A percentile compares a stretch with the other conserved stretches of the same genome.
phyloP scores from a whole-genome alignment of 2,888 invertebrate species.

The Amphipyra tragopoginis region DNA sequence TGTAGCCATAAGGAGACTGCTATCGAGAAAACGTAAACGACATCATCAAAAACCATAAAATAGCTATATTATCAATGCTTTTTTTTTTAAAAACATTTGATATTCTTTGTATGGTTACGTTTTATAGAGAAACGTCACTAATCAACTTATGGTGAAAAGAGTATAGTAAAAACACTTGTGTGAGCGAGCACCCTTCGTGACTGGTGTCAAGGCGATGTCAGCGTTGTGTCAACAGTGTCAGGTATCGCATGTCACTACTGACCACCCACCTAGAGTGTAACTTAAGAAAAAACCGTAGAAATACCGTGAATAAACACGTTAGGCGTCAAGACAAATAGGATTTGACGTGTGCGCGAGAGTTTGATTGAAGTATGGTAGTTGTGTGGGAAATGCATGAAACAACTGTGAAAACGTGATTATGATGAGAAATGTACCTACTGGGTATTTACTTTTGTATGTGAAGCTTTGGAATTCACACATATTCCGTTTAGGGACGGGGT shows the following conservation, averaged over 20 bases:
- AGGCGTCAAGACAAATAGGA: slow-evolving; percentile 30
- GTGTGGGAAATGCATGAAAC: slow-evolving; percentile 33
- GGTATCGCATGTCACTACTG: slow-evolving; percentile 64
- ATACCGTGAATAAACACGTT: slow-evolving; percentile 21
- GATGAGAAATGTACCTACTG: slow-evolving; percentile 22
- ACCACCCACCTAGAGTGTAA: slow-evolving; percentile 64
- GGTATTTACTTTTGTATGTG: background rate
- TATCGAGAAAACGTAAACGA: too few species aligned
- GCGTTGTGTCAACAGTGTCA: slow-evolving; percentile 65
- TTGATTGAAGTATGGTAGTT: slow-evolving; percentile 23
- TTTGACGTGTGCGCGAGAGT: slow-evolving; percentile 21
- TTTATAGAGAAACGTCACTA: too few species aligned
- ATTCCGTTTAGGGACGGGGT: too few species aligned
- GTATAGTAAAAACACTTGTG: slow-evolving; percentile 43
- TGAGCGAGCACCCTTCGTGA: slow-evolving; percentile 59
- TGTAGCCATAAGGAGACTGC: too few species aligned
- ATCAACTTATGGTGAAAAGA: too few species aligned
- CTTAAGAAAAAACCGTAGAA: slow-evolving; percentile 27
- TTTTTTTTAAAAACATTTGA: too few species aligned
- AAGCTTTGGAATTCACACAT: background rate
- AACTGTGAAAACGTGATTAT: background rate
- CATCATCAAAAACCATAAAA: too few species aligned
- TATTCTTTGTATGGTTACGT: too few species aligned
- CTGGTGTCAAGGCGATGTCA: slow-evolving; percentile 63
- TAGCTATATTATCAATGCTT: too few species aligned